These are phyloP conservation scores for Drosophila eohydei DNA, from an alignment of 2,888 invertebrate species.

Conservation along the genomic window DNA sequence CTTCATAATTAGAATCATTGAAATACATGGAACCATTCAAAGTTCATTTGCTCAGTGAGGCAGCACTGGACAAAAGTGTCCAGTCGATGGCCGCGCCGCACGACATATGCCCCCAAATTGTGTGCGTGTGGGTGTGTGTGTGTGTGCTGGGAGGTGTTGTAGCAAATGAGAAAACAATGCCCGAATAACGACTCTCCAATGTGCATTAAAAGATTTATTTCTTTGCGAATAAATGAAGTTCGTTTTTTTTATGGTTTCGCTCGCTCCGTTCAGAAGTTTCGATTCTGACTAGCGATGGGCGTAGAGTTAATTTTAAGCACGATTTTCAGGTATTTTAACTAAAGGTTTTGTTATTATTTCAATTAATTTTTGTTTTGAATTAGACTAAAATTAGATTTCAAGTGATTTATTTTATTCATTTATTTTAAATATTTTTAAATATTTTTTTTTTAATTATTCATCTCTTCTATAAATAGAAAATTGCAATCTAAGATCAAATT, in stretches of 20 bases:
- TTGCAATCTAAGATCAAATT: neutral
- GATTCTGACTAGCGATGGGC: neutral
- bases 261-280: neutral
- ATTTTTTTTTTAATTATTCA: too few species aligned
- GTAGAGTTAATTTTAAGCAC: neutral
- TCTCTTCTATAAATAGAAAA: neutral
- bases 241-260: slow-evolving; percentile 53
- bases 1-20: slow-evolving; percentile 76
- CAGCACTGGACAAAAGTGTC: slow-evolving; percentile 48
- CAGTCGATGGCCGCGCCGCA: slow-evolving; percentile 52
- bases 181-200: slow-evolving; percentile 75
- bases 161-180: slow-evolving; percentile 77
- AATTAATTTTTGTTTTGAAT: too few species aligned
- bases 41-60: slow-evolving; percentile 55
- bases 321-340: neutral
- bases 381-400: too few species aligned
- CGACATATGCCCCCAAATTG: slow-evolving; percentile 46
- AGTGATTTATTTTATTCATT: too few species aligned
- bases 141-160: slow-evolving; percentile 63
- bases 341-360: too few species aligned
- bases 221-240: slow-evolving; percentile 73
- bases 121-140: slow-evolving; percentile 4
- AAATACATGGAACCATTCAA: slow-evolving; percentile 67
- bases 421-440: too few species aligned
- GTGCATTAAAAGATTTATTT: slow-evolving; percentile 78